These are phyloP conservation scores for Phymorhynchus buccinoides DNA, from an alignment of 1,140 invertebrate genomes.

Conservation along the genomic window DNA sequence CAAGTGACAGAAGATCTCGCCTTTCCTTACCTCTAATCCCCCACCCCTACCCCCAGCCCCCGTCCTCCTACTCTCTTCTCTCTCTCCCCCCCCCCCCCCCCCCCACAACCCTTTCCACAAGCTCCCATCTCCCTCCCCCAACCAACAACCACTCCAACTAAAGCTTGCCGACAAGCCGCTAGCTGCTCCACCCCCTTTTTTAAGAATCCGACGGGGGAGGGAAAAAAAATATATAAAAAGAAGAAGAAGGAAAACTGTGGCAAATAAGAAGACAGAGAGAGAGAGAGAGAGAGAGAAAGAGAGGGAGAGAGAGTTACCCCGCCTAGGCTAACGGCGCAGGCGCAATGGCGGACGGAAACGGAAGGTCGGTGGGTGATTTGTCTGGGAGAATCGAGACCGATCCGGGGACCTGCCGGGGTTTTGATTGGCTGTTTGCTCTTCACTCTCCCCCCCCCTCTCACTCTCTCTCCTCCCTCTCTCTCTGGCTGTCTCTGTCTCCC, in stretches of 20 bases:
- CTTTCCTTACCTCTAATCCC: no score
- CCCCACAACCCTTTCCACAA: background rate
- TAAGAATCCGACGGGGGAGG: background rate
- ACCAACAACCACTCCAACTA: background rate
- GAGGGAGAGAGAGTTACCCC: slow-evolving; percentile 11
- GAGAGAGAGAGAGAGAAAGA: background rate
- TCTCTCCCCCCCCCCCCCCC: background rate
- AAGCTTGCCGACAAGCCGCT: background rate
- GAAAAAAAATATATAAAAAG: background rate
- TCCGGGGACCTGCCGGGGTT: background rate
- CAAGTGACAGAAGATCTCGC: background rate
- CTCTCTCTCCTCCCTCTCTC: background rate
- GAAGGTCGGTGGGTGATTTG: slow-evolving; percentile 15
- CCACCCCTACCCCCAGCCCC: no score
- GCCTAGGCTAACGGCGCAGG: background rate
- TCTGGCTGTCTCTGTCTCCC: slow-evolving; percentile 21
- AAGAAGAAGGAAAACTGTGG: background rate
- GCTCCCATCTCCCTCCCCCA: background rate
- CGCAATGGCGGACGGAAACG: slow-evolving; percentile 6
- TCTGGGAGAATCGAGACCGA: no score
- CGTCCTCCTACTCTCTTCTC: background rate
- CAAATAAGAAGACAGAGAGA: background rate
- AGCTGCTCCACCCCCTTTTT: background rate
- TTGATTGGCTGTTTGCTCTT: background rate
- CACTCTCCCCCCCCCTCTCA: background rate